Conservation (phyloP, 2,797 vertebrate species). For the Girardinus metallicus region DNA sequence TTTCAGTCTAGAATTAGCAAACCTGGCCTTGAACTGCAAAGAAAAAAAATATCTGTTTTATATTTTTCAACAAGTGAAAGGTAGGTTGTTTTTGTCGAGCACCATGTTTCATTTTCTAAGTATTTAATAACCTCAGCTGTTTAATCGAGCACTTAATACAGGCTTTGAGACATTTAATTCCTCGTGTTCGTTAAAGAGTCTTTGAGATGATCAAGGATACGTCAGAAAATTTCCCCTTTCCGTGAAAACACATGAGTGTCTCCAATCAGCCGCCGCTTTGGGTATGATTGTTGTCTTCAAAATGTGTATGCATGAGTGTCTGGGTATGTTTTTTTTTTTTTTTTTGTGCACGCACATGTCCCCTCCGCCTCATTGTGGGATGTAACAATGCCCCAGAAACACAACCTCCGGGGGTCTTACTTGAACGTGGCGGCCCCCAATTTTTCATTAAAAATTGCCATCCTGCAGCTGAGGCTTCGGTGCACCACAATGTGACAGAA, state of each 20-base stretch:
- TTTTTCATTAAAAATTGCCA: constrained; percentile 85
- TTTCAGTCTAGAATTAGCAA: background rate
- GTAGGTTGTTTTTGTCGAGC: constrained; percentile 3
- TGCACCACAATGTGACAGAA: constrained; percentile 80
- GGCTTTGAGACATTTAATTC: constrained; percentile 35
- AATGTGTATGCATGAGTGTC: constrained; percentile 24
- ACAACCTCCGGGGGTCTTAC: constrained; percentile 81
- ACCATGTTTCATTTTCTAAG: background rate
- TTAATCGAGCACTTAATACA: constrained; percentile 23
- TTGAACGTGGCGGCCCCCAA: constrained; percentile 78
- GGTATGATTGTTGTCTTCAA: constrained; percentile 41
- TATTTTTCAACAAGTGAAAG: constrained; percentile 8
- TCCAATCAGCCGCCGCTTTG: constrained; percentile 23
- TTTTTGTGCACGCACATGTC: constrained; percentile 38
- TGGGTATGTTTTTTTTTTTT: constrained; percentile 21
- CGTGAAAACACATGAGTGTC: constrained; percentile 34
- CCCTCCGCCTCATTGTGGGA: constrained; percentile 75
- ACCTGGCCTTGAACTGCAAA: constrained; percentile 26
- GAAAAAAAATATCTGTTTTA: constrained; percentile 1
- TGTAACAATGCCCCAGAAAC: constrained; percentile 83
- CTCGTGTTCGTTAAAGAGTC: constrained; percentile 8
- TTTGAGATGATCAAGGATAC: constrained; percentile 43
- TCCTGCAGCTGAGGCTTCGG: constrained; percentile 84
- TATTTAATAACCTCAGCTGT: constrained; percentile 27
- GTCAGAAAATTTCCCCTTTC: constrained; percentile 22